phyloP scores from a whole-genome alignment of 1,140 invertebrate species.

The Orius laevigatus region DNA sequence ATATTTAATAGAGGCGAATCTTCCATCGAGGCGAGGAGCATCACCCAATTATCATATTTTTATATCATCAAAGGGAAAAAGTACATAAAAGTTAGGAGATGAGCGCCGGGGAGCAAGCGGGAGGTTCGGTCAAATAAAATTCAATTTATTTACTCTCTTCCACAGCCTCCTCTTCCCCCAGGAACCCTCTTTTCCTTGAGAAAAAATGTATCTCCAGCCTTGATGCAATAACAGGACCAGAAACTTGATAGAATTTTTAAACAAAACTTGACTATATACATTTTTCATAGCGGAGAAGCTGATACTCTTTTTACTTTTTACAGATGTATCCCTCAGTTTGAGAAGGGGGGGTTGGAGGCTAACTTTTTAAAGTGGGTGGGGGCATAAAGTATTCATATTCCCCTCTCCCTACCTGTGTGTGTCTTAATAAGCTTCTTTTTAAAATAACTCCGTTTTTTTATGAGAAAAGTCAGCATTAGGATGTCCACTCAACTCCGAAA shows the following conservation, averaged over 20 bases:
- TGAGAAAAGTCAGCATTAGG: not conserved
- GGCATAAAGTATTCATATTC: conserved; percentile 11
- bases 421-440: conserved; percentile 5
- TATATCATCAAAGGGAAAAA: conserved; percentile 21
- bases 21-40: not conserved
- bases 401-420: conserved; percentile 3
- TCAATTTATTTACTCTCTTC: conserved; percentile 20
- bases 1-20: conserved; percentile 16
- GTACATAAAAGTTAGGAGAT: conserved; percentile 20
- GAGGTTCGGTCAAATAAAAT: conserved; percentile 16
- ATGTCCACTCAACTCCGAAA: conserved; percentile 5
- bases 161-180: not conserved
- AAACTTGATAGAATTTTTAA: conserved; percentile 22
- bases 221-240: conserved; percentile 21
- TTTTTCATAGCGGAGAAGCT: conserved; percentile 20
- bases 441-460: conserved; percentile 8
- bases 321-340: conserved; percentile 7
- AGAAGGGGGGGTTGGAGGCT: not conserved
- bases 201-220: conserved; percentile 15
- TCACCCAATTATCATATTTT: conserved; percentile 22
- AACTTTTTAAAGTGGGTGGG: conserved; percentile 13
- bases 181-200: not conserved
- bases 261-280: conserved; percentile 22
- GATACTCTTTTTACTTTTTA: conserved; percentile 13
- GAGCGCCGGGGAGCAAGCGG: not conserved